Evolutionary conservation across 2,797 vertebrate genomes (phyloP).

Genomic region (Manis pentadactyla): DNA sequence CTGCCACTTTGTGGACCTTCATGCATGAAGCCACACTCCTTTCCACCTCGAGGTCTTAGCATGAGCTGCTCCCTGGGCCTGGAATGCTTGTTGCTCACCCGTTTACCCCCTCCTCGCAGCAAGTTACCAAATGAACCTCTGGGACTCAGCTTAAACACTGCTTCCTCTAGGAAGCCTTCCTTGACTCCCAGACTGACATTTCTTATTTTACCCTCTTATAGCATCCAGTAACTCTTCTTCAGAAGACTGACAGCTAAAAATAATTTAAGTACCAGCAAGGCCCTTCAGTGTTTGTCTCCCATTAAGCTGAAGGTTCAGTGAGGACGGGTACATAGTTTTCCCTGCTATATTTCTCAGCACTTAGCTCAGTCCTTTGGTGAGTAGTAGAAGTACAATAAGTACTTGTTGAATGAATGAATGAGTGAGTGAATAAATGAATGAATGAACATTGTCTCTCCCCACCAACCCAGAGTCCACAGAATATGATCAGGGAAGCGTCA

Average conservation of each 20-base stretch:
- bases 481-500: not conserved
- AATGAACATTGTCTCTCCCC: not conserved
- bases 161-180: conserved; percentile 1
- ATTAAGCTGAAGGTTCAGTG: not conserved
- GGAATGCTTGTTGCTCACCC: not conserved
- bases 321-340: not conserved
- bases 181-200: not conserved
- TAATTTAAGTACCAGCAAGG: not conserved
- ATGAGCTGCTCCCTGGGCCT: not conserved
- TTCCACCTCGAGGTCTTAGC: not conserved
- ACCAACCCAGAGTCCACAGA: not conserved
- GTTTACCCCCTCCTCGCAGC: not conserved
- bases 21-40: not conserved
- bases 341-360: not conserved
- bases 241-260: not conserved
- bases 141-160: not conserved
- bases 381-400: not conserved
- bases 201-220: not conserved
- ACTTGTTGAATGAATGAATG: not conserved
- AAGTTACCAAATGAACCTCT: not conserved
- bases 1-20: not conserved
- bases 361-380: not conserved
- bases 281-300: not conserved
- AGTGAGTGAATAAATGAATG: not conserved
- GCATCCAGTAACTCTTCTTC: not conserved